Base-by-base conservation (phyloP, 2,888 invertebrate species). In the Hydriomena furcata region DNA sequence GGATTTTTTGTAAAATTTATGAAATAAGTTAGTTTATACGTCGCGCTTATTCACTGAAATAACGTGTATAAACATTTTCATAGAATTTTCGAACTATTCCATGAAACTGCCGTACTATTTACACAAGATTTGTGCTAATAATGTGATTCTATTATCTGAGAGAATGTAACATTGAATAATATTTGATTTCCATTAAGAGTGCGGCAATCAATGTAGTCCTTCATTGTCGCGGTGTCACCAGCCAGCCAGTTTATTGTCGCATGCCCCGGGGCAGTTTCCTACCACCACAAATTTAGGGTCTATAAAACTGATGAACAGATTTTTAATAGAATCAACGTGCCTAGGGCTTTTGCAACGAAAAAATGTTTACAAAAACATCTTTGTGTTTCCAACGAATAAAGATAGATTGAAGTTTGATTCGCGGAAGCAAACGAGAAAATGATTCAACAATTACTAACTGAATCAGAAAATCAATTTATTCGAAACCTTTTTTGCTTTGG, bases 281-380 rank as follows among this genome's bases (percentile, higher is more conserved):
- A 74, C 71, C 66, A 70, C 73, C 75, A 76, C 70, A 79, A 85
- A 85, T 87, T 86, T 84, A 86, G 81, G 79, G 82, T 73, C 87
- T 67, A 86, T 85, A 84, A 87, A 84, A 85, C 82, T 85, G 87
- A 87, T 80, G 82, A 83, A 87, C 80, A 73, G 74, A 73, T 80
- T 79, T 84, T 82, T 85, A 84, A 83, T 82, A 80, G 72, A 66
- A 71, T 67, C 69, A 71, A 72, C 68, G 72, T 70, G 67, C 68
- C 25, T 65, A 65, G 57, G 65, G 60, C 62, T 73, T 73, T 74
- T 66, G 60, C 56, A 64, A 35, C 36, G 43, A 55, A 43, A 64
- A 65, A 64, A 23, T 23, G 24, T 13, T 36, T 13, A 23, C 17
- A n/a, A n/a, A n/a, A n/a, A n/a, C n/a, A n/a, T n/a, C n/a, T n/a